Evolutionary conservation across 2,113 vertebrate genomes (phyloP), one percentile per base, ranked within the genome.

Genomic region (Pantherophis guttatus): DNA sequence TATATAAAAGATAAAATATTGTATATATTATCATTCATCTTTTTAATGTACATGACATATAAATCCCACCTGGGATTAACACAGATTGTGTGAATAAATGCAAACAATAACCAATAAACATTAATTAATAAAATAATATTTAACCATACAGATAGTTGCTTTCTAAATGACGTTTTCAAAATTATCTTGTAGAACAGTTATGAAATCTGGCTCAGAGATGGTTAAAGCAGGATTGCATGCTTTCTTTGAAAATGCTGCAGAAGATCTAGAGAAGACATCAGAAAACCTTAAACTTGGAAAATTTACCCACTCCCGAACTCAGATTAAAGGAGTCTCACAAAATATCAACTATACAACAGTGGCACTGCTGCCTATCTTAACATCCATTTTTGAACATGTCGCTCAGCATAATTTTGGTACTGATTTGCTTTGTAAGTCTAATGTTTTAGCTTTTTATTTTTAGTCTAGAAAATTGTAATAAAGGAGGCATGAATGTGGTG

Each of bases 261-360:
- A 99, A 97, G 99, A 99, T 96, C 97, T 99, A 92, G 98, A 98
- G 96, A 99, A 99, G 97, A 99, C 99, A 0, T 98, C 99, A 1
- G 99, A 99, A 97, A 99, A 99, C 96, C 97, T 99, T 96, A 99
- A 99, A 96, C 98, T 99, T 90, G 99, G 99, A 92, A 99, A 99
- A 97, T 99, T 99, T 96, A 99, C 99, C 12, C 99, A 99, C 96
- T 99, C 99, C 8, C 98, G 99, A 96, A 99, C 99, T 0, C 99
- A 99, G 98, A 99, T 99, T 93, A 99, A 99, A 97, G 99, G 99
- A 8, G 99, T 99, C 93, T 99, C 99, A 24, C 99, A 99, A 97
- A 99, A 99, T 94, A 99, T 99, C 94, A 99, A 99, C 97, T 99
- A 99, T 91, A 99, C 99, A 94, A 99, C 99, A 0, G 99, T 98